Conservation (phyloP, 1,140 invertebrate genomes). For the Antheraea pernyi region DNA sequence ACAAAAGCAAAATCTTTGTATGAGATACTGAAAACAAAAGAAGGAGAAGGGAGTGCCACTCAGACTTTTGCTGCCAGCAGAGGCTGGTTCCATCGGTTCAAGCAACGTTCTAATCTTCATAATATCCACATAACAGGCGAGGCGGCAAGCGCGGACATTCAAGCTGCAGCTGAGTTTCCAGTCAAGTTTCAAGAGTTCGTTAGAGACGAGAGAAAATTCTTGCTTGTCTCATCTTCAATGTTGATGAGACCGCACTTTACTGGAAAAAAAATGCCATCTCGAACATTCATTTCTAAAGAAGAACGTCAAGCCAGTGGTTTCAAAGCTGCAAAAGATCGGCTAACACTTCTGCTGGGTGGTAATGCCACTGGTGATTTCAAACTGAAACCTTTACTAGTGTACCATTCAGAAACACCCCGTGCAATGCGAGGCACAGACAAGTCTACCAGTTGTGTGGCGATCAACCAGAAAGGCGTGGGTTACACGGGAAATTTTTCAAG, state of each 20-base stretch:
- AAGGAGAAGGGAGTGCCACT: constrained; percentile 25
- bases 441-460: constrained; percentile 61
- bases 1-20: constrained; percentile 28
- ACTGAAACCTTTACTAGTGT: constrained; percentile 71
- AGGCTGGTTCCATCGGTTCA: constrained; percentile 30
- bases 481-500: constrained; percentile 53
- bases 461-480: constrained; percentile 70
- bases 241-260: constrained; percentile 62
- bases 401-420: constrained; percentile 58
- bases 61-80: constrained; percentile 31
- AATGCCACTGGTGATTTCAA: constrained; percentile 66
- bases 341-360: no score
- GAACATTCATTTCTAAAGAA: constrained; percentile 42
- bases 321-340: no score
- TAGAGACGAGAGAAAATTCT: constrained; percentile 44
- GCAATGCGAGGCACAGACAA: constrained; percentile 46
- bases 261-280: constrained; percentile 54
- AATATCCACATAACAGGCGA: constrained; percentile 33
- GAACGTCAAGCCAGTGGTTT: no score
- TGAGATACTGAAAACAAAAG: constrained; percentile 24
- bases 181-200: constrained; percentile 56
- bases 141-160: constrained; percentile 46
- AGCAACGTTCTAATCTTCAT: constrained; percentile 29
- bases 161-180: constrained; percentile 43
- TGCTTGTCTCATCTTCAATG: constrained; percentile 55